Evolutionary conservation across 1,140 invertebrate genomes (phyloP), one percentile per base, ranked within the genome.

Genomic region (Monomorium pharaonis): DNA sequence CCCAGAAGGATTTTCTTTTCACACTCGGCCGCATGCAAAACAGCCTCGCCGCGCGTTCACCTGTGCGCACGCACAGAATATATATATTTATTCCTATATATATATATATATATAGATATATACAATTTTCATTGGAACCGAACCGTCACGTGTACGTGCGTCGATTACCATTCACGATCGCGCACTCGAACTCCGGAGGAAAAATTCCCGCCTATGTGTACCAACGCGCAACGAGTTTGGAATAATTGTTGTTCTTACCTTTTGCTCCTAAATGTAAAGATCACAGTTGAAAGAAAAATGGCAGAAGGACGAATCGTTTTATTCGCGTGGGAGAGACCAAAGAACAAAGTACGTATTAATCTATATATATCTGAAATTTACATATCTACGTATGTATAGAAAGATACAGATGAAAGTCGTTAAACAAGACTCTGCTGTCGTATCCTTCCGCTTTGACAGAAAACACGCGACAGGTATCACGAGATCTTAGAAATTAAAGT

Each of bases 51-150:
- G n/a, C 70, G 63, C 51, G 62, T 51, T 65, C 62, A 58, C 69
- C 60, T 75, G 87, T 4, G 44, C 44, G 18, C 62, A 24, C 44
- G n/a, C 54, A 9, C 10, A 18, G 86, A 88, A 84, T 88, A 78
- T 62, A n/a, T n/a, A n/a, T n/a, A n/a, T n/a, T n/a, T n/a, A n/a
- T n/a, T n/a, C n/a, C n/a, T n/a, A n/a, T n/a, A n/a, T n/a, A n/a
- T n/a, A n/a, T n/a, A n/a, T n/a, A n/a, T n/a, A n/a, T n/a, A n/a
- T n/a, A n/a, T n/a, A n/a, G n/a, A 84, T 87, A 76, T 69, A 77
- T 88, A 47, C 49, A 37, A 77, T 88, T 88, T 88, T 88, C 86
- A 78, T 88, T 84, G 75, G 78, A 88, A 87, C 33, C 80, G 76
- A 88, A 88, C 65, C 58, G 87, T 88, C 84, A 88, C 47, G 56